Evolutionary conservation across 2,113 vertebrate genomes (phyloP), one percentile per base, ranked within the genome.

Genomic region (Sus scrofa): DNA sequence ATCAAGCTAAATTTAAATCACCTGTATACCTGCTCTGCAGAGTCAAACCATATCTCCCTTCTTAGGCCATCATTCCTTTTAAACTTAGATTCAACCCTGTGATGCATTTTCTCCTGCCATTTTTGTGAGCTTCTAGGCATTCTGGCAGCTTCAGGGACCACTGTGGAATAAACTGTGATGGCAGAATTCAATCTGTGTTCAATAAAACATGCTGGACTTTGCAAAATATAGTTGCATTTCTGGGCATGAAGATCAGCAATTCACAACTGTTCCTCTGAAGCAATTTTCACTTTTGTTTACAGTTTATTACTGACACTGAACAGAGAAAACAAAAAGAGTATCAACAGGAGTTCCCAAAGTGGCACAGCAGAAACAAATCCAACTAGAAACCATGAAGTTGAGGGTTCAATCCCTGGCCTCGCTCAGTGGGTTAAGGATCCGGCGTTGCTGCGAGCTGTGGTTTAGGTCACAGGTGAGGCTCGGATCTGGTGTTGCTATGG

Each of bases 181-280:
- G 96, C 75, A 93, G 91, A 97, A 94, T n/a, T 97, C 68, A 89
- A 81, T 82, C 92, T 98, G 97, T 15, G 54, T 94, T 97, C 97
- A 96, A 98, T 95, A 97, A 98, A 97, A 70, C 87, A 22, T 37
- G 44, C 3, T 82, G 39, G 65, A 91, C 52, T 89, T 85, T 84
- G 20, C 96, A 97, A 97, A 96, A 93, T 34, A 24, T 11, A 86
- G 77, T 92, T 97, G 94, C 93, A 98, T 98, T 97, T 67, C 90
- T 97, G 95, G 70, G 88, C 90, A 97, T 18, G 50, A 52, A 91
- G 78, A 91, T 71, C 22, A 92, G 67, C 56, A 96, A 97, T 85
- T 89, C 94, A 95, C 92, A 96, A 96, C 90, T 70, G 78, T 87
- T 96, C 34, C 88, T 91, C 50, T 96, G 82, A 97, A 94, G 95